These are phyloP conservation scores for Vanacampus margaritifer DNA, from an alignment of 2,113 vertebrate species.

Conservation along the genomic window DNA sequence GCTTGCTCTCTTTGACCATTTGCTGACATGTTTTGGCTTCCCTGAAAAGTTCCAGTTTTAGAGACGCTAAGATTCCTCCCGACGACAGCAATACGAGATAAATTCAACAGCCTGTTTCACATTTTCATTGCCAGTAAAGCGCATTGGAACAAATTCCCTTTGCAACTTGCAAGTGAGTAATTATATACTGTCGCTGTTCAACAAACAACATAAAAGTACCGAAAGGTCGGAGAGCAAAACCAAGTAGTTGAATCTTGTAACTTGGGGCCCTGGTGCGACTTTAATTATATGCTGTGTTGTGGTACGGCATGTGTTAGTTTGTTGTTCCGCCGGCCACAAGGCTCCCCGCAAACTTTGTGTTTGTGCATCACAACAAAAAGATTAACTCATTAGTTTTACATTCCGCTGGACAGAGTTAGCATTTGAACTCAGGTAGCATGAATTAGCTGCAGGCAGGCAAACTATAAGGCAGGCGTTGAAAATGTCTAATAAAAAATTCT, in stretches of 20 bases:
- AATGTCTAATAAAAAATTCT: too few relatives aligned
- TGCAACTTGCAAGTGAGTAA: background rate
- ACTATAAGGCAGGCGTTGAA: background rate
- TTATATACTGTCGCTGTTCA: background rate
- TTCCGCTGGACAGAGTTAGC: background rate
- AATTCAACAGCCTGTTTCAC: conserved; percentile 41
- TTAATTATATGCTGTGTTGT: conserved; percentile 41
- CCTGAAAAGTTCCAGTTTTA: too few relatives aligned
- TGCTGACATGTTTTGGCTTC: too few relatives aligned
- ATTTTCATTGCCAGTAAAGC: conserved; percentile 14
- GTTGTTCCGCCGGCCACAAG: conserved; percentile 26
- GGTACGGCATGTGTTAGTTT: conserved; percentile 40
- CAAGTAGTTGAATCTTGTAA: conserved; percentile 1
- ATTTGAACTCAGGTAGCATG: background rate
- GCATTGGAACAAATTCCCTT: conserved; percentile 29
- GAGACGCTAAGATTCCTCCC: too few relatives aligned
- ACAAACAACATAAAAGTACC: conserved; percentile 5
- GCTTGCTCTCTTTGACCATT: too few relatives aligned
- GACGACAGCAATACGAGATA: conserved; percentile 5
- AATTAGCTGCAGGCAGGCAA: background rate
- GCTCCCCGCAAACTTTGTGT: conserved; percentile 1
- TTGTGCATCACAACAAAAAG: conserved; percentile 15
- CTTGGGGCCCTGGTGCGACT: conserved; percentile 14
- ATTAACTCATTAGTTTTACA: background rate
- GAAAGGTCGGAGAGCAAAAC: conserved; percentile 10